phyloP scores from a whole-genome alignment of 2,888 invertebrate species.

The Crossocerus cetratus region DNA sequence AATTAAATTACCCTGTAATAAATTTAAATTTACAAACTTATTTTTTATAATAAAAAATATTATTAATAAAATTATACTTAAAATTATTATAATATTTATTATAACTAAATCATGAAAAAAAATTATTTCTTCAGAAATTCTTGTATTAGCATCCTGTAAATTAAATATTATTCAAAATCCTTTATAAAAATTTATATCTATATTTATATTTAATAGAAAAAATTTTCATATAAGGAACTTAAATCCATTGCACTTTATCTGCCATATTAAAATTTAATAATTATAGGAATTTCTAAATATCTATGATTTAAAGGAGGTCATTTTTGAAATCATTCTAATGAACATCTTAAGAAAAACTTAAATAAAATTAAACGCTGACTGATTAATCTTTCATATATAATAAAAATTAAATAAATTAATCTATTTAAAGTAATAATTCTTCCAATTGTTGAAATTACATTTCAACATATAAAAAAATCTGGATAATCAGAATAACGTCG shows the following conservation, averaged over 20 bases:
- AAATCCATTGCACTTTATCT: conserved; percentile 10
- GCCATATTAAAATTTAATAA: conserved; percentile 45
- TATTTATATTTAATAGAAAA: conserved; percentile 83
- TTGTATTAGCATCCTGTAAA: conserved; percentile 81
- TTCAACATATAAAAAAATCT: conserved; percentile 78
- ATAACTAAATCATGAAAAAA: conserved; percentile 82
- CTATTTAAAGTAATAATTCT: conserved; percentile 76
- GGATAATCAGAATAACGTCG: conserved; percentile 32
- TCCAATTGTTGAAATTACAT: conserved; percentile 68
- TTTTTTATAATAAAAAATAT: conserved; percentile 80
- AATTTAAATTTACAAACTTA: conserved; percentile 79
- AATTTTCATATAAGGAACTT: conserved; percentile 78
- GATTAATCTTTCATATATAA: conserved; percentile 82
- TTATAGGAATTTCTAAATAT: conserved; percentile 80
- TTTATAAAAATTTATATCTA: conserved; percentile 78
- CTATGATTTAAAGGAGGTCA: conserved; percentile 81
- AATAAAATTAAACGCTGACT: conserved; percentile 78
- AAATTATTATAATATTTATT: conserved; percentile 82
- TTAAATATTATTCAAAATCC: conserved; percentile 54
- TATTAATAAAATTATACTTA: conserved; percentile 80
- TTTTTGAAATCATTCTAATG: conserved; percentile 82
- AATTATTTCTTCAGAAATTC: conserved; percentile 83
- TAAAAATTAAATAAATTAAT: conserved; percentile 81
- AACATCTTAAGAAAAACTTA: conserved; percentile 73
- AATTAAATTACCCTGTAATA: conserved; percentile 81